Evolutionary conservation across 2,113 vertebrate species (phyloP).

Genomic region (human): GRCh38 chr9:37287001-37287500

Average conservation of each 20-base stretch:
- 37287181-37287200: neutral
- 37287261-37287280: neutral
- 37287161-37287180: no score
- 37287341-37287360: neutral
- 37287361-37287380: slow-evolving; percentile 33
- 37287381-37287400: slow-evolving; percentile 2
- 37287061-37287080: no score
- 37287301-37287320: slow-evolving; percentile 9
- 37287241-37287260: neutral
- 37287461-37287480: neutral
- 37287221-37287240: neutral
- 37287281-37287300: slow-evolving; percentile 39
- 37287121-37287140: no score
- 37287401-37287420: slow-evolving; percentile 1
- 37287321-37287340: neutral
- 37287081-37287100: no score
- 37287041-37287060: no score
- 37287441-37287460: slow-evolving; percentile 26
- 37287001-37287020: no score
- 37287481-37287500: slow-evolving; percentile 83
- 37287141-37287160: no score
- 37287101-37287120: no score
- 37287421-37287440: neutral
- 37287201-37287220: neutral
- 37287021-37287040: no score